A percentile compares a stretch with the other conserved stretches of the same genome.
These are phyloP conservation scores for Mactromeris polynyma DNA, from an alignment of 2,888 invertebrate genomes.

Conservation along the genomic window DNA sequence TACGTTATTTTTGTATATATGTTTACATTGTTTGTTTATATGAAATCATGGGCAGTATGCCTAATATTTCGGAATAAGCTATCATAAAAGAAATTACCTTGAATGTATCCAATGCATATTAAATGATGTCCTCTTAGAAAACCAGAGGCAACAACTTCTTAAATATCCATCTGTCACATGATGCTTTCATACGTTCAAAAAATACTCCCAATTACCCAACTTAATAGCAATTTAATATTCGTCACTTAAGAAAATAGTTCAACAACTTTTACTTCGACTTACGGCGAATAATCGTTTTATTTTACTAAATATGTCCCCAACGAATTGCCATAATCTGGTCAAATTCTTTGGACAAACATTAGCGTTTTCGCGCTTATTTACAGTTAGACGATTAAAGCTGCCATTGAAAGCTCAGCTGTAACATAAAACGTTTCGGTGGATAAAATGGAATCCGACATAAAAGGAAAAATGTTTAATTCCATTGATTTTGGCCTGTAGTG, in stretches of 20 bases:
- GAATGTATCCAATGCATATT: not conserved
- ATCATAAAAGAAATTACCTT: not conserved
- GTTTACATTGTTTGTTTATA: no score
- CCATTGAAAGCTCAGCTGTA: conserved; percentile 23
- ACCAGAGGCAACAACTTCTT: not conserved
- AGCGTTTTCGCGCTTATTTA: conserved; percentile 30
- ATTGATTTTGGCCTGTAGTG: not conserved
- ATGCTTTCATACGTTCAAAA: not conserved
- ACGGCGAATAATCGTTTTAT: conserved; percentile 47
- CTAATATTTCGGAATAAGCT: no score
- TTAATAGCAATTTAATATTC: not conserved
- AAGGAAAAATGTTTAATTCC: not conserved
- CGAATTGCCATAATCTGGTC: conserved; percentile 35
- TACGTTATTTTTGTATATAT: no score
- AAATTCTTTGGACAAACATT: conserved; percentile 41
- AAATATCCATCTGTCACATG: not conserved
- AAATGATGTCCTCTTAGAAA: not conserved
- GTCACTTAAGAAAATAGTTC: conserved; percentile 20
- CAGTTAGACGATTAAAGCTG: conserved; percentile 25
- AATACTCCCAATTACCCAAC: not conserved
- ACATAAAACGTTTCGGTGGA: conserved; percentile 1
- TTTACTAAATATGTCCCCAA: conserved; percentile 30
- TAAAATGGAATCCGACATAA: not conserved
- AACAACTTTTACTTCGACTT: conserved; percentile 42
- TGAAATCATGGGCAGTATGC: no score